These are phyloP conservation scores for Celastrina argiolus DNA, from an alignment of 2,888 invertebrate genomes.

Conservation along the genomic window DNA sequence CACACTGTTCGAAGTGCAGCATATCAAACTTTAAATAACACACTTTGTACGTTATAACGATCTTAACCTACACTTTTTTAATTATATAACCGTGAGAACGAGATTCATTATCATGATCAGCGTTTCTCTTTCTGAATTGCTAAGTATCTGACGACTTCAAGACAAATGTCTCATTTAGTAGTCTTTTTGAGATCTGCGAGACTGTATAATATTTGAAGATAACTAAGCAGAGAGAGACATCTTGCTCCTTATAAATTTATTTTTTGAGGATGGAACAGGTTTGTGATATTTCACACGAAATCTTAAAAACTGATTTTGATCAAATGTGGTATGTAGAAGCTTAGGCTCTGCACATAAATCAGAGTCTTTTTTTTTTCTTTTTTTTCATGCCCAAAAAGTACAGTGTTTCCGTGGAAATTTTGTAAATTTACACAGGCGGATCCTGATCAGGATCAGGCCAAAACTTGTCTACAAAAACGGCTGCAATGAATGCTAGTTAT, in stretches of 20 bases:
- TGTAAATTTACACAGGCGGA: no score
- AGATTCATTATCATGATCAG: neutral
- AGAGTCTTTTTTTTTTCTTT: no score
- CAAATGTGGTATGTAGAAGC: no score
- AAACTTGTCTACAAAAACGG: no score
- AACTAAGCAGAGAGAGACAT: neutral
- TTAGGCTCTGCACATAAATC: no score
- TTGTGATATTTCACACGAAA: no score
- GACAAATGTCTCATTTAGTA: neutral
- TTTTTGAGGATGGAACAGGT: no score
- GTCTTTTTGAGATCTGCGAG: neutral
- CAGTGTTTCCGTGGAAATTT: no score
- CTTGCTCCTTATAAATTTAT: no score
- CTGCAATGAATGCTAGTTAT: neutral
- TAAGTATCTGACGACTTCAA: neutral
- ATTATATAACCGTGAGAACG: slow-evolving; percentile 5
- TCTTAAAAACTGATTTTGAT: no score
- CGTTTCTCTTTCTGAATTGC: neutral
- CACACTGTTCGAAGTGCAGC: slow-evolving; percentile 17
- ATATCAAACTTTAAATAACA: slow-evolving; percentile 27
- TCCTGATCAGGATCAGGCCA: no score
- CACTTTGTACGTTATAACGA: slow-evolving; percentile 14
- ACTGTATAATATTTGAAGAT: neutral
- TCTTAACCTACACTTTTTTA: slow-evolving; percentile 10
- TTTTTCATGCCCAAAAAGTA: no score